Percentiles rank a stretch among this genome's conserved stretches.
phyloP scores from a whole-genome alignment of 2,113 vertebrate species.

The Lynx canadensis region DNA sequence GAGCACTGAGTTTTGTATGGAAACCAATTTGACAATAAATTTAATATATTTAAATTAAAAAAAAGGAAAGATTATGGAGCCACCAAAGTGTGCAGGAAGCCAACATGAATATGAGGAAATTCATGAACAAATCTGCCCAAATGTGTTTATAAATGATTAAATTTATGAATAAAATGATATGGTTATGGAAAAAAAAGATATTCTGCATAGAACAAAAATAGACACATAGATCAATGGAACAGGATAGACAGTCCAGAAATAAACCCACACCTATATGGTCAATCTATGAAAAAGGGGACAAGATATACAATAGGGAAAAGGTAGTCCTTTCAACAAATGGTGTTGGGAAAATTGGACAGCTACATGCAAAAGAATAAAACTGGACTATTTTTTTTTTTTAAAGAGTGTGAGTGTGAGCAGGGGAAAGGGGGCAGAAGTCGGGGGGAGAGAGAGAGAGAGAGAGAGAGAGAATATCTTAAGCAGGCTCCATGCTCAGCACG shows the following conservation, averaged over 20 bases:
- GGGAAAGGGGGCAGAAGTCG: no score
- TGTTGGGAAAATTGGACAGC: neutral
- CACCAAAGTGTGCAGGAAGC: neutral
- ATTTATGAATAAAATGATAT: neutral
- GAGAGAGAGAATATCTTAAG: no score
- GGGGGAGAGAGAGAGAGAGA: no score
- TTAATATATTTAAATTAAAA: no score
- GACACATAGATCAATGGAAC: neutral
- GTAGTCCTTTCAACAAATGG: neutral
- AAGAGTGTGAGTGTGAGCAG: no score
- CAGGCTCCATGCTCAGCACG: no score
- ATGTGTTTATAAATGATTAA: conserved; percentile 44
- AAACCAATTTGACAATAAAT: no score
- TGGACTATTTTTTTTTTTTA: neutral
- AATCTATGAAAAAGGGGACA: neutral
- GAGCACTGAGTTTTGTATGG: no score
- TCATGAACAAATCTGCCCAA: neutral
- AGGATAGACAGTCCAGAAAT: neutral
- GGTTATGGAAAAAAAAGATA: neutral
- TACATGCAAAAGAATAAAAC: neutral
- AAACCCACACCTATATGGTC: neutral
- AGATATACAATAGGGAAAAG: neutral
- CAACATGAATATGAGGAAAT: conserved; percentile 58
- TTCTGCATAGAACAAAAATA: neutral
- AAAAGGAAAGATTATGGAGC: neutral